phyloP scores from a whole-genome alignment of 2,113 vertebrate genomes.

The Hyaena hyaena region DNA sequence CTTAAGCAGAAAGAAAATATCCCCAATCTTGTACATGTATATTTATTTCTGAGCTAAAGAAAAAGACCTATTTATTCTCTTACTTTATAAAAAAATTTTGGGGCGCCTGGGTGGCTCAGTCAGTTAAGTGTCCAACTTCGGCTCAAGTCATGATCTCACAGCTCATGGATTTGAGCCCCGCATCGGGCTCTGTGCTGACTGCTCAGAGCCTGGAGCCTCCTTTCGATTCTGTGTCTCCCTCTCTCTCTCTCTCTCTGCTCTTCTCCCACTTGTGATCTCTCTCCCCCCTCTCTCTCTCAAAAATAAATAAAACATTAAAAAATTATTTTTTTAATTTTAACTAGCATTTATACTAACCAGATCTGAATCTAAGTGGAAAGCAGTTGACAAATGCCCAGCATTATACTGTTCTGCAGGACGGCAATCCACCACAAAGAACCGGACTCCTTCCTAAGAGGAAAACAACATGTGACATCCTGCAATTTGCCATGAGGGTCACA shows the following conservation, averaged over 20 bases:
- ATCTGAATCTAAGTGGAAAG: conserved; percentile 99
- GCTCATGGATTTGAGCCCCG: no score
- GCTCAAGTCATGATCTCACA: no score
- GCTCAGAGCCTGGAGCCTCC: no score
- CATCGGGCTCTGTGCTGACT: no score
- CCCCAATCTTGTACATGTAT: neutral
- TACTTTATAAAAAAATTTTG: neutral
- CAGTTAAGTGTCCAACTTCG: no score
- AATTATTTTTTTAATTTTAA: neutral
- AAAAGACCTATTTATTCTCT: neutral
- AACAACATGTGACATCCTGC: conserved; percentile 39
- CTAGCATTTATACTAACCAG: conserved; percentile 89
- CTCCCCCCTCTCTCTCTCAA: no score
- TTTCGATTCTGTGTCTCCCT: no score
- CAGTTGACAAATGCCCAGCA: conserved; percentile 97
- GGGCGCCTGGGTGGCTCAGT: no score
- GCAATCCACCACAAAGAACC: conserved; percentile 99
- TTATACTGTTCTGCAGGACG: conserved; percentile 99
- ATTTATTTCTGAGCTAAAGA: conserved; percentile 12
- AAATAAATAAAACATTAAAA: no score
- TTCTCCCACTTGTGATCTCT: no score
- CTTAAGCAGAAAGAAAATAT: conserved; percentile 31
- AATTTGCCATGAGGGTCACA: conserved; percentile 30
- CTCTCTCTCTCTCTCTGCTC: no score
- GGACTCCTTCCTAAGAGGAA: conserved; percentile 93